Conservation (phyloP, 2,797 vertebrate genomes). For the Urophycis tenuis region DNA sequence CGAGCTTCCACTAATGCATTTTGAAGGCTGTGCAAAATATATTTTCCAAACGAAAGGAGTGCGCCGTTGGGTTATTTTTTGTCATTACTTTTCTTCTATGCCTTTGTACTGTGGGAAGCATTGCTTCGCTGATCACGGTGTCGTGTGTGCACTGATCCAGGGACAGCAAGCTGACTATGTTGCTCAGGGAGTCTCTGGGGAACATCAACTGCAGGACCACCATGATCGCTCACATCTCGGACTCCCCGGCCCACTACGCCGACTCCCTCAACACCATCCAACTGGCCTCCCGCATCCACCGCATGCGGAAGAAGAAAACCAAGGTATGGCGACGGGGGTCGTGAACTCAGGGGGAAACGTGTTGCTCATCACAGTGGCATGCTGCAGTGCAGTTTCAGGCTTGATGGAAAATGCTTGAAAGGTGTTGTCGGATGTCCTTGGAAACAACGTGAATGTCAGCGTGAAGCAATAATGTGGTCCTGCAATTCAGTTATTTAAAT, state of each 20-base stretch:
- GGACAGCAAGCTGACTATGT: conserved; percentile 95
- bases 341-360: background rate
- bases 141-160: conserved; percentile 61
- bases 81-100: background rate
- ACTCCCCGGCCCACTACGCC: conserved; percentile 81
- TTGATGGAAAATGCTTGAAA: conserved; percentile 9
- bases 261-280: conserved; percentile 94
- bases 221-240: conserved; percentile 96
- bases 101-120: background rate
- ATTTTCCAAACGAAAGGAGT: background rate
- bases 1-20: background rate
- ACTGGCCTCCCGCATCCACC: conserved; percentile 94
- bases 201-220: conserved; percentile 92
- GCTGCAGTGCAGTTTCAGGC: conserved; percentile 11
- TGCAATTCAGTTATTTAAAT: conserved; percentile 23
- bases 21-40: background rate
- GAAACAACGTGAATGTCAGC: background rate
- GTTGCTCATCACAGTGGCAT: background rate
- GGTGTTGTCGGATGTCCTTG: conserved; percentile 11
- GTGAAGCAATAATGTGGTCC: background rate
- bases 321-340: conserved; percentile 70
- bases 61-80: background rate
- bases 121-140: conserved; percentile 38
- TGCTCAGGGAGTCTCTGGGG: conserved; percentile 92
- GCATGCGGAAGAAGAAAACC: conserved; percentile 94